Base-by-base conservation (phyloP, 2,797 vertebrate species). In the Spinus pinus region DNA sequence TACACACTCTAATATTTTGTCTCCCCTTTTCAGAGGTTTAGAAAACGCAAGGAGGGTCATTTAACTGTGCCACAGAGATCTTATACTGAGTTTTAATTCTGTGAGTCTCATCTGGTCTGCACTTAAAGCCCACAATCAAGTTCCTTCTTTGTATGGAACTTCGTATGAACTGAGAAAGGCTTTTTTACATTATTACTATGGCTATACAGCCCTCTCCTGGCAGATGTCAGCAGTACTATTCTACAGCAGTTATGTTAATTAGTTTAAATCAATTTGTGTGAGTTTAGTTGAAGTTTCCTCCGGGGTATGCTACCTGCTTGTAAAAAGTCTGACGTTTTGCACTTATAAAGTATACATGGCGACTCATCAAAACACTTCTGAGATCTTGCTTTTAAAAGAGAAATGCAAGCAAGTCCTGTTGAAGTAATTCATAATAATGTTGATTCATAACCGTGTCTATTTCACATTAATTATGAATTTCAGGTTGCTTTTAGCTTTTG, bases 301-400 rank as follows among this genome's bases (percentile, higher is more conserved):
- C 0, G 0, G 24, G 8, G 7, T 39, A 56, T 6, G 12, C 51
- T 39, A 37, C 27, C 27, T 37, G 21, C 49, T 75, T 50, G 22
- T 58, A 77, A 44, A 51, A 72, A 50, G 25, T 24, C 18, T 31
- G 70, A 66, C 1, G 0, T 53, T 85, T 69, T 65, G 27, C 22
- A 21, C 16, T 49, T 46, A 28, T 0, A 13, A 64, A 66, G 7
- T 9, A 31, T 11, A 41, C 11, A 41, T 8, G 14, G 13, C 0
- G 2, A 65, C 15, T 49, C 53, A 53, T 39, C 23, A 31, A 56
- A 64, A 60, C 65, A 25, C 22, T 53, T 60, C 37, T 3, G 49
- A 90, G 41, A 27, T 62, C 79, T 28, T 81, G 10, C 10, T 84
- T 91, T 65, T 9, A 35, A 64, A 60, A 60, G 49, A 72, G 31